Base-by-base conservation (phyloP, 2,797 vertebrate genomes). In the Paedocypris micromegethes region DNA sequence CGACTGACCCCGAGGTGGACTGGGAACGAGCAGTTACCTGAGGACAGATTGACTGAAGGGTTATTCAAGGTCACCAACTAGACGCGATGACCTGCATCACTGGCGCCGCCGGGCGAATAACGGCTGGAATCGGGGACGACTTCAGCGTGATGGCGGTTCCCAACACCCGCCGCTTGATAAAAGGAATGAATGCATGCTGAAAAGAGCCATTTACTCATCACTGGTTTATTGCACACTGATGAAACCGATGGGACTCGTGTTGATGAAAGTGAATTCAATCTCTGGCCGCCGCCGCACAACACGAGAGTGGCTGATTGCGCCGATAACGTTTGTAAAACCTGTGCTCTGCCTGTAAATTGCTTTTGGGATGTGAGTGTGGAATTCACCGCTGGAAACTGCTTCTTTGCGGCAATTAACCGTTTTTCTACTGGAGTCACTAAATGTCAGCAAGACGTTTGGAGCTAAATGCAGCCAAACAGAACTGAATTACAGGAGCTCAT, bases 211-310 rank as follows among this genome's bases (percentile, higher is more conserved):
- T 65, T 58, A 42, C 42, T 57, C 61, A 51, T 65, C 53, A 58
- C 37, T 50, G 52, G 40, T 51, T 57, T 71, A 58, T 51, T 71
- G 23, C 4, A 4, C 54, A 4, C 54, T 65, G 47, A 64, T 64
- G 43, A 71, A 64, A 64, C 41, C 53, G 48, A 71, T 64, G 55
- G 39, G 61, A 44, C 47, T 58, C 23, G 49, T 58, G 55, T 45
- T 57, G 60, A 57, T 71, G 62, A 57, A 71, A 57, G 53, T 53
- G 6, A 64, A 57, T 64, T 64, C 55, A 57, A 57, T 64, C 62
- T 64, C 38, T 44, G 44, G 23, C 61, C 45, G 23, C 41, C 5
- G 37, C 68, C 46, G 45, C 45, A 71, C 40, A 23, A 51, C 62
- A 55, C 3, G 38, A 51, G 43, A 64, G 41, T 51, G 41, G 55